These are phyloP conservation scores for Synergus itoensis DNA, from an alignment of 2,888 invertebrate genomes.

Conservation along the genomic window DNA sequence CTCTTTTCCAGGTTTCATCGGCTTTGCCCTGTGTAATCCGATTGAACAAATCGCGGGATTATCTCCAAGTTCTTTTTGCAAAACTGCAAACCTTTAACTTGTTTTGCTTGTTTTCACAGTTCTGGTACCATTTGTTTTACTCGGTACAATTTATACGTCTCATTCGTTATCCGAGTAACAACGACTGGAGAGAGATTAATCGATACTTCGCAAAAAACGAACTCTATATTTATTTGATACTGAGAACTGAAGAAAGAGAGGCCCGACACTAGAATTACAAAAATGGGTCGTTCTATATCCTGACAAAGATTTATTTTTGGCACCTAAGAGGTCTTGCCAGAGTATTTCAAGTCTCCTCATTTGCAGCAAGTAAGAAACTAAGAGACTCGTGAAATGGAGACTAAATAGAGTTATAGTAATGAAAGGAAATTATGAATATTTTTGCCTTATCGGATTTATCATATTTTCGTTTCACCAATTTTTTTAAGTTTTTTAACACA, in stretches of 20 bases:
- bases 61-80: neutral
- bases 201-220: slow-evolving; percentile 18
- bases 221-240: slow-evolving; percentile 34
- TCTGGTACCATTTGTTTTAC: slow-evolving; percentile 16
- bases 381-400: neutral
- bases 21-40: slow-evolving; percentile 6
- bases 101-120: neutral
- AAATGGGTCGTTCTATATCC: slow-evolving; percentile 30
- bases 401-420: neutral
- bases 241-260: neutral
- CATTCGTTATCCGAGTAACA: neutral
- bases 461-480: neutral
- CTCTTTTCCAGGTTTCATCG: neutral
- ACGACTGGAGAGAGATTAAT: neutral
- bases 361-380: neutral
- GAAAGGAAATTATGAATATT: neutral
- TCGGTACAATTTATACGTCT: slow-evolving; percentile 8
- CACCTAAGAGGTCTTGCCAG: neutral
- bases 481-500: neutral
- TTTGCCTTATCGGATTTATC: no score
- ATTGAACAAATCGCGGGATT: slow-evolving; percentile 14
- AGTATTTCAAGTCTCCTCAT: neutral
- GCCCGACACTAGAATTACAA: neutral
- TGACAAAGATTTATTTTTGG: slow-evolving; percentile 11
- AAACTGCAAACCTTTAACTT: slow-evolving; percentile 21